Evolutionary conservation across 2,113 vertebrate genomes (phyloP).

Genomic region (Camelus dromedarius): DNA sequence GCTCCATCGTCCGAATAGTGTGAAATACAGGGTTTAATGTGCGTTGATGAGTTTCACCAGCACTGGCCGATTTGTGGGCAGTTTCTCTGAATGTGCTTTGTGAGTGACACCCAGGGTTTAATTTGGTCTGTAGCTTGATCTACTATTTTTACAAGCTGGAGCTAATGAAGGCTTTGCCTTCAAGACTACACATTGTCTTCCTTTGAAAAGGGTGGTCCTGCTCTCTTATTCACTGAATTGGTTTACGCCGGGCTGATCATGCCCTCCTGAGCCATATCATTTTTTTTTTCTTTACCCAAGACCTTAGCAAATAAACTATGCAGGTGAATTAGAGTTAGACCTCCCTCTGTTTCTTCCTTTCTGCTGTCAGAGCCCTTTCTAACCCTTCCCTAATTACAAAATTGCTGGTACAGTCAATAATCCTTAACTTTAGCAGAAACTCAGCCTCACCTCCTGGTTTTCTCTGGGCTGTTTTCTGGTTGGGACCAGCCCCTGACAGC

Average conservation of each 20-base stretch:
- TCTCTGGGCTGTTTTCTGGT: background rate
- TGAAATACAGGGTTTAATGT: background rate
- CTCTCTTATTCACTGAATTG: background rate
- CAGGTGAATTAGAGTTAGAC: background rate
- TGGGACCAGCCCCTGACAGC: background rate
- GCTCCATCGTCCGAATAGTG: conserved; percentile 16
- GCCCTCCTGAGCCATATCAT: background rate
- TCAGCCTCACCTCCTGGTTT: background rate
- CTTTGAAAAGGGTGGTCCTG: background rate
- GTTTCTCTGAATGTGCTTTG: background rate
- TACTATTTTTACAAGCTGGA: background rate
- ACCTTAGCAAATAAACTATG: conserved; percentile 24
- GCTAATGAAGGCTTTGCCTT: background rate
- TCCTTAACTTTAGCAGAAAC: background rate
- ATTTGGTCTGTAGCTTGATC: background rate
- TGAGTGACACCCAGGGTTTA: background rate
- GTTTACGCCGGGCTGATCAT: background rate
- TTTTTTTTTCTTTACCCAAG: background rate
- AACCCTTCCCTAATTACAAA: background rate
- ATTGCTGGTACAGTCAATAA: background rate
- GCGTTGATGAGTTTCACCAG: background rate
- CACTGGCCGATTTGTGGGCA: background rate
- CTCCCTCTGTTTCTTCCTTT: background rate
- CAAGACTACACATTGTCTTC: background rate
- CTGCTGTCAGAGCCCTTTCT: background rate